Evolutionary conservation across 2,888 invertebrate species (phyloP), one percentile per base, ranked within the genome.

Genomic region (Apantesis nais): DNA sequence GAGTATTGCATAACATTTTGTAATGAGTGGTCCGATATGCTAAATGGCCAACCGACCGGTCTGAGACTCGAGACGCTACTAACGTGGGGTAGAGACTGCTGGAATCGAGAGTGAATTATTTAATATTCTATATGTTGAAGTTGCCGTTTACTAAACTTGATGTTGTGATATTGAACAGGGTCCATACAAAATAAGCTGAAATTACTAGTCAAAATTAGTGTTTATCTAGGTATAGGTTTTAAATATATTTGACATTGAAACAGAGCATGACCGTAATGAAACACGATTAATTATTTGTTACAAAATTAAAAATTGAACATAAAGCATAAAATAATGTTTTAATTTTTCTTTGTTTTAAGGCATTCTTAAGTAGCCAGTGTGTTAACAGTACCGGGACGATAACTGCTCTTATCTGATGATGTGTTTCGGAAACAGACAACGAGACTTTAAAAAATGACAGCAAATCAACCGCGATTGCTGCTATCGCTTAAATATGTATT

Each of bases 11-110:
- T 87, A 89, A 92, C 77, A 80, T 86, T 88, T 85, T 80, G 80
- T 68, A 86, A 88, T 85, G 83, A 73, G 76, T 75, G 73, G 69
- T 70, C 63, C 66, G 74, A 78, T 75, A 78, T 85, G 41, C 71
- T 71, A 82, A 80, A 76, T 77, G 79, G 80, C 74, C 78, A 82
- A 83, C 82, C 85, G 81, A 77, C 84, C 62, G 68, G 80, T 79
- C 78, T 87, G 88, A 85, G 87, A 81, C 75, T 79, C 81, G 65
- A 74, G 71, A 67, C 41, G 16, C 72, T 75, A 89, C 87, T 88
- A 81, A 89, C 86, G 91, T 93, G 94, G 94, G 94, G 94, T 93
- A 87, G 94, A 93, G 93, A 83, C 87, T 79, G 72, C 81, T 44
- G 16, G 14, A 11, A 34, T 8, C 11, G 41, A 29, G 19, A 22